phyloP scores from a whole-genome alignment of 2,888 invertebrate species.

The Lamellibrachia satsuma region DNA sequence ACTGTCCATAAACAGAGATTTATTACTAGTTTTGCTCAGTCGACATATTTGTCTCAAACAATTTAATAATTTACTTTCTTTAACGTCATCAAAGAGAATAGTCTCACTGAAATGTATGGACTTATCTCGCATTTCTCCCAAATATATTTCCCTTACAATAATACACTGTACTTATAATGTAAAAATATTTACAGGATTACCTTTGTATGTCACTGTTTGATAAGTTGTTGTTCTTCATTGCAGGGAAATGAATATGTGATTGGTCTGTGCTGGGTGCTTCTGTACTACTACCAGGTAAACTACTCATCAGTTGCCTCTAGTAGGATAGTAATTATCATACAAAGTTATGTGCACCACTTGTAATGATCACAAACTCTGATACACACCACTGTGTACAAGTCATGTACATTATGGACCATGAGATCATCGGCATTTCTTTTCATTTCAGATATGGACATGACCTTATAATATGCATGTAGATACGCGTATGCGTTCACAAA shows the following conservation, averaged over 20 bases:
- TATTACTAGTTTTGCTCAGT: not conserved
- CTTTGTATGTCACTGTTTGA: not conserved
- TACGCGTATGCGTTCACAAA: not conserved
- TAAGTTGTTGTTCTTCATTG: not conserved
- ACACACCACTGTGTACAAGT: not conserved
- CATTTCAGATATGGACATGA: not conserved
- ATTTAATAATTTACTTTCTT: not conserved
- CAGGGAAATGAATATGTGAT: slow-evolving; percentile 89
- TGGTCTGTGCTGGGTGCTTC: slow-evolving; percentile 97
- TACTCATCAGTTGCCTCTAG: slow-evolving; percentile 7
- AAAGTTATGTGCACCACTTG: no score
- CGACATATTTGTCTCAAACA: not conserved
- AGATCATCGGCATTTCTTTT: not conserved
- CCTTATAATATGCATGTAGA: not conserved
- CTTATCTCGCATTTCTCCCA: not conserved
- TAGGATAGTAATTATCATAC: no score
- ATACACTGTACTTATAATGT: no score
- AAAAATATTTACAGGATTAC: not conserved
- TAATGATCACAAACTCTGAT: no score
- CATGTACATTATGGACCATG: not conserved
- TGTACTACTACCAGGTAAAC: slow-evolving; percentile 92
- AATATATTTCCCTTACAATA: not conserved
- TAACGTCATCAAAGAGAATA: not conserved
- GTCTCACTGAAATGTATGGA: not conserved
- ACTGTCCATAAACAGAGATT: not conserved